phyloP scores from a whole-genome alignment of 2,113 vertebrate genomes.

The Equus quagga region DNA sequence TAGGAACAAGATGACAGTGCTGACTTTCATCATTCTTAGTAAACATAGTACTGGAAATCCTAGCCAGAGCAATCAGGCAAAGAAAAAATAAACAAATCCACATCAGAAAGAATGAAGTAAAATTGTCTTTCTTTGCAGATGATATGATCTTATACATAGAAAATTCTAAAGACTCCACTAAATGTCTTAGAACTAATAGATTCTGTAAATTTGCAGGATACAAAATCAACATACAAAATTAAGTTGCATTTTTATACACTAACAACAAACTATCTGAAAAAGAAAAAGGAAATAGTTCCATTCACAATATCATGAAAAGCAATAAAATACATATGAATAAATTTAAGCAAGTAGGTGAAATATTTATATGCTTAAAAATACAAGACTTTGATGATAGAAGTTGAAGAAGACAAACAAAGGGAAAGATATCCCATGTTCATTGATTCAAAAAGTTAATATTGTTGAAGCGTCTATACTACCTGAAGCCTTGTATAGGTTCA shows the following conservation, averaged over 20 bases:
- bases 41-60: not conserved
- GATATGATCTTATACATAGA: not conserved
- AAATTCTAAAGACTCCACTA: no score
- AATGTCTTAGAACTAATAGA: not conserved
- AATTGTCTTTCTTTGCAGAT: not conserved
- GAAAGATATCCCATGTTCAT: not conserved
- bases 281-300: not conserved
- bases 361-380: not conserved
- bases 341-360: not conserved
- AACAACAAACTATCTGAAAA: not conserved
- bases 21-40: not conserved
- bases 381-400: not conserved
- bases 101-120: not conserved
- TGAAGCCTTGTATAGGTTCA: not conserved
- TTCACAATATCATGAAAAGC: not conserved
- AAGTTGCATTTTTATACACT: not conserved
- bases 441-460: no score
- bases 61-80: not conserved
- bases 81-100: not conserved
- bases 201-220: not conserved
- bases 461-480: not conserved
- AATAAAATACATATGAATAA: not conserved
- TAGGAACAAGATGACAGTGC: not conserved
- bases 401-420: not conserved
- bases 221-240: not conserved